Conservation (phyloP, 2,888 invertebrate genomes). For the Calameuta pallipes region DNA sequence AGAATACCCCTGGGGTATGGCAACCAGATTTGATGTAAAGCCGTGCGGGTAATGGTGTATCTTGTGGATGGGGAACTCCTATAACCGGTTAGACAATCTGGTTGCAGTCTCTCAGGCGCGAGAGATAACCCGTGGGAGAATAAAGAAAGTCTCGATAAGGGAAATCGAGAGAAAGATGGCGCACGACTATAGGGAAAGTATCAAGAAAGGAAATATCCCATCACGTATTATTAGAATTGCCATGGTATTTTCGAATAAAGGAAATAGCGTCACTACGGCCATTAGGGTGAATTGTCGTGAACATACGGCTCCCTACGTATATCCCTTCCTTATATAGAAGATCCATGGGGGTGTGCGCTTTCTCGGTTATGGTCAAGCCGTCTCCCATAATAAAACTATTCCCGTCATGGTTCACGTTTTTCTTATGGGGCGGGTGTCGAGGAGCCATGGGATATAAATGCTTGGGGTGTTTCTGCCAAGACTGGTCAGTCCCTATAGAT, state of each 20-base stretch:
- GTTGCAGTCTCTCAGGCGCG: neutral
- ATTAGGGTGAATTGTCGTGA: neutral
- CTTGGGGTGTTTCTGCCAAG: constrained; percentile 49
- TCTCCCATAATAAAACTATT: constrained; percentile 60
- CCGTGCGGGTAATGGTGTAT: neutral
- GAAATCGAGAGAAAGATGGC: neutral
- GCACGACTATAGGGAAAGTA: neutral
- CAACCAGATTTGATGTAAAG: neutral
- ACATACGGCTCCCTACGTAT: neutral
- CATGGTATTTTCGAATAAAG: neutral
- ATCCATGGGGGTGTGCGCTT: neutral
- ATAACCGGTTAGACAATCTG: neutral
- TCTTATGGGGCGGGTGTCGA: constrained; percentile 5
- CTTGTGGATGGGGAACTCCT: neutral
- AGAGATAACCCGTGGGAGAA: neutral
- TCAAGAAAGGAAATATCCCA: neutral
- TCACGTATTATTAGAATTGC: neutral
- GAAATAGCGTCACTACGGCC: neutral
- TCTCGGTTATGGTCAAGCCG: constrained; percentile 46
- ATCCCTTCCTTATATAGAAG: neutral
- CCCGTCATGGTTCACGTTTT: constrained; percentile 27
- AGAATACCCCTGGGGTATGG: neutral
- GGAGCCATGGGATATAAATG: constrained; percentile 48
- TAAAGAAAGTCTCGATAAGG: neutral
- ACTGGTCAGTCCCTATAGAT: constrained; percentile 38